These are phyloP conservation scores for Agelastica alni DNA, from an alignment of 2,888 invertebrate species.

Conservation along the genomic window DNA sequence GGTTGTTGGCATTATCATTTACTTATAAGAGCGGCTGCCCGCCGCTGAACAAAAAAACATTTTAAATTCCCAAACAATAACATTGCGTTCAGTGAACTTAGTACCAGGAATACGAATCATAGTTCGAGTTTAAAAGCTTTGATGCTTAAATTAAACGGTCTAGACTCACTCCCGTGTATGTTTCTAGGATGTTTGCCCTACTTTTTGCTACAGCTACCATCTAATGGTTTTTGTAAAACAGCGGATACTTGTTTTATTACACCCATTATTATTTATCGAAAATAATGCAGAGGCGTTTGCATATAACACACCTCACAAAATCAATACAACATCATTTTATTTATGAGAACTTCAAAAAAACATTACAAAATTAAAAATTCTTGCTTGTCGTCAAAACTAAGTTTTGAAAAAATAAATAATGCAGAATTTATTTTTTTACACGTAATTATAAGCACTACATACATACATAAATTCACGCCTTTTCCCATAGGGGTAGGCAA, in stretches of 20 bases:
- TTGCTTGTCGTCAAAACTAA: no score
- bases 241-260: constrained; percentile 2
- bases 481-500: no score
- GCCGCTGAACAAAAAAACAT: constrained; percentile 10
- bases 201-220: constrained; percentile 6
- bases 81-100: constrained; percentile 43
- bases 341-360: no score
- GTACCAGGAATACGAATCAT: constrained; percentile 21
- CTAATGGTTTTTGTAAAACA: constrained; percentile 3
- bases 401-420: no score
- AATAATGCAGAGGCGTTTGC: neutral
- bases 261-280: constrained; percentile 2
- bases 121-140: constrained; percentile 21
- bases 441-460: no score
- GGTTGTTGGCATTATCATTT: no score
- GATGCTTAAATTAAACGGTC: constrained; percentile 35
- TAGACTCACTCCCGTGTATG: constrained; percentile 30
- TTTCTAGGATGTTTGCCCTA: constrained; percentile 25
- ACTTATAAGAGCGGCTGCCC: neutral
- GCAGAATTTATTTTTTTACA: no score
- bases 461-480: no score
- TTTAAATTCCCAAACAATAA: constrained; percentile 40
- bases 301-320: no score
- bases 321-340: no score
- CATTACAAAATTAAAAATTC: no score